phyloP scores from a whole-genome alignment of 2,888 invertebrate genomes.

The Callinectes sapidus region DNA sequence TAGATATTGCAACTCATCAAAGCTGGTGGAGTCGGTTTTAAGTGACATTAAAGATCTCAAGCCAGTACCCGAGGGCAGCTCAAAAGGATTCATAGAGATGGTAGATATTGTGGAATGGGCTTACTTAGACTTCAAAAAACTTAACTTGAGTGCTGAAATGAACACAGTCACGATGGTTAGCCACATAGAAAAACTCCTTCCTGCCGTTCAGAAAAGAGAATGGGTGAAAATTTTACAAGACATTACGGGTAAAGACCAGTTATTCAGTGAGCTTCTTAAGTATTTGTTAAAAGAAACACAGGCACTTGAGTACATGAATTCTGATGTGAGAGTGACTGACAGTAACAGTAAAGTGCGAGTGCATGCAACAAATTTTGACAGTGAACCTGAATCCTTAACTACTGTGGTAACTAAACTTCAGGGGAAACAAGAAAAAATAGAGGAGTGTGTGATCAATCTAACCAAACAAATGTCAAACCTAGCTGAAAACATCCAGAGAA shows the following conservation, averaged over 20 bases:
- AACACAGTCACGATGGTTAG: conserved; percentile 36
- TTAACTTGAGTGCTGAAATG: conserved; percentile 3
- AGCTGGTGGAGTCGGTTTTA: neutral
- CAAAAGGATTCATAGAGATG: conserved; percentile 20
- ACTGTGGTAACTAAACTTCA: conserved; percentile 17
- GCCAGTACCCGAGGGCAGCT: conserved; percentile 5
- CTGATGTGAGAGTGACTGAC: neutral
- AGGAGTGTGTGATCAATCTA: neutral
- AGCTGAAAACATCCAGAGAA: neutral
- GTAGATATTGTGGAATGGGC: conserved; percentile 12
- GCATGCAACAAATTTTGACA: neutral
- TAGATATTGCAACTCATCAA: conserved; percentile 36
- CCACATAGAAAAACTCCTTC: neutral
- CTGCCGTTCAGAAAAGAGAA: conserved; percentile 12
- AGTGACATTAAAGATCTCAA: conserved; percentile 9
- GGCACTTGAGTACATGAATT: conserved; percentile 38
- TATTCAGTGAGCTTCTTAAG: conserved; percentile 3
- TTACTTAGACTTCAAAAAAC: neutral
- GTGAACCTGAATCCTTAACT: neutral
- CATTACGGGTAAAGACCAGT: neutral
- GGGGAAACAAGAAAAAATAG: neutral
- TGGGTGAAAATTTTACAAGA: conserved; percentile 32
- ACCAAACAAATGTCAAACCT: conserved; percentile 29
- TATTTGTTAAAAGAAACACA: too few species aligned
- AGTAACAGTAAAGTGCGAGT: neutral